phyloP scores from a whole-genome alignment of 2,113 vertebrate species.

The Podiceps cristatus region DNA sequence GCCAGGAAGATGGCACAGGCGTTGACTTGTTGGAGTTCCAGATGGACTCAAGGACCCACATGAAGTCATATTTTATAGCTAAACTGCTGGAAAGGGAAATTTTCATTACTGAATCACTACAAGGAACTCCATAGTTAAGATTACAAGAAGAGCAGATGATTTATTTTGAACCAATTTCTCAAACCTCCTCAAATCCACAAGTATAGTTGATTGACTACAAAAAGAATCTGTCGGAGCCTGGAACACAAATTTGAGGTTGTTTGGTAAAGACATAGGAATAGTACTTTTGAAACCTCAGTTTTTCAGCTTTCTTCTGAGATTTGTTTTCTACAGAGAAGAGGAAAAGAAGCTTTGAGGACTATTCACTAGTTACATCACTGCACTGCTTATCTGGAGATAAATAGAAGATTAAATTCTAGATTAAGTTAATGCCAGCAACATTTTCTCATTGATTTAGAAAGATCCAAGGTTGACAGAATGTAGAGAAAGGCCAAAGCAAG shows the following conservation, averaged over 20 bases:
- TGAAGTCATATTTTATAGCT: not conserved
- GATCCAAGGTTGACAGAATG: not conserved
- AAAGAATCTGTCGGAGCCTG: not conserved
- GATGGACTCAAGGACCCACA: not conserved
- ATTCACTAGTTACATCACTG: not conserved
- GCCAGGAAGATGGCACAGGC: not conserved
- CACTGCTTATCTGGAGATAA: not conserved
- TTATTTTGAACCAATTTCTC: not conserved
- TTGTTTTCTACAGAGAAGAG: not conserved
- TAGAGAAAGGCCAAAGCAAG: not conserved
- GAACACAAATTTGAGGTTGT: not conserved
- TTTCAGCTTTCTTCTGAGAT: not conserved
- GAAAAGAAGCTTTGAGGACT: not conserved
- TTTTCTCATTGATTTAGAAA: not conserved
- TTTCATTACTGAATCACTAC: not conserved
- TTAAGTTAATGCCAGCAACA: not conserved
- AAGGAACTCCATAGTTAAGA: not conserved
- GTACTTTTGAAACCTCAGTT: not conserved
- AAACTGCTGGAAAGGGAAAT: not conserved
- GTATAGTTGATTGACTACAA: not conserved
- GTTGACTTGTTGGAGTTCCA: not conserved
- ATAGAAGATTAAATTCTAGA: not conserved
- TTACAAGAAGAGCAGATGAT: not conserved
- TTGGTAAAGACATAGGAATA: not conserved
- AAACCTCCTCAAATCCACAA: not conserved